Evolutionary conservation across 1,140 invertebrate species (phyloP), one percentile per base, ranked within the genome.

Genomic region (Drosophila funebris): DNA sequence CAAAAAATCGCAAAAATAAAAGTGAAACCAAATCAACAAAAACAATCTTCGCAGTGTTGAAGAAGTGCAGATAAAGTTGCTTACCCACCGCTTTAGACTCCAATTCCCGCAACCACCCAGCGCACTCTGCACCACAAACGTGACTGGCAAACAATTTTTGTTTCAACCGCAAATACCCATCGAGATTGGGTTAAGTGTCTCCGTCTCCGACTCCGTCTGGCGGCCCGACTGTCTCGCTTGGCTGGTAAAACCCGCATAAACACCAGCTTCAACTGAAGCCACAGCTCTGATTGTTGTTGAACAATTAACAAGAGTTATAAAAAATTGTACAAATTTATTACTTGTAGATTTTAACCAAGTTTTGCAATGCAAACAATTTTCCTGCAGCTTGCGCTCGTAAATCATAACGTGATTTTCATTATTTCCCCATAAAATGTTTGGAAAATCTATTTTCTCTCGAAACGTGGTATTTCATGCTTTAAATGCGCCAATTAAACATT

Each of bases 71-170:
- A 78, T 70, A 69, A 69, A 70, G 67, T 69, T 62, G 52, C 41
- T 41, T 56, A 44, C 20, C 33, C 31, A 36, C 57, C 14, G 39
- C 57, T 44, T 43, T 29, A 46, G 24, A 4, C 57, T 14, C 5
- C 54, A n/a, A 18, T 24, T 50, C 11, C 60, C 9, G 24, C 11
- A 50, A 11, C 13, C 52, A 39, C 22, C 16, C 39, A 4, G 3
- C 41, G n/a, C 16, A 27, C 72, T 82, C 72, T 82, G 79, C 78
- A 83, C 46, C 78, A 83, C 73, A 83, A 79, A 83, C 80, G 80
- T 83, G 80, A 83, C 80, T 84, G 72, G 80, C 80, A 79, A 76
- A 84, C 80, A 83, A 75, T 84, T 83, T 84, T 60, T 46, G 68
- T 79, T 78, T 84, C 58, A 83, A 69, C 74, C 71, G 66, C 79